These are phyloP conservation scores for Zingel zingel DNA, from an alignment of 2,113 vertebrate species.

Conservation along the genomic window DNA sequence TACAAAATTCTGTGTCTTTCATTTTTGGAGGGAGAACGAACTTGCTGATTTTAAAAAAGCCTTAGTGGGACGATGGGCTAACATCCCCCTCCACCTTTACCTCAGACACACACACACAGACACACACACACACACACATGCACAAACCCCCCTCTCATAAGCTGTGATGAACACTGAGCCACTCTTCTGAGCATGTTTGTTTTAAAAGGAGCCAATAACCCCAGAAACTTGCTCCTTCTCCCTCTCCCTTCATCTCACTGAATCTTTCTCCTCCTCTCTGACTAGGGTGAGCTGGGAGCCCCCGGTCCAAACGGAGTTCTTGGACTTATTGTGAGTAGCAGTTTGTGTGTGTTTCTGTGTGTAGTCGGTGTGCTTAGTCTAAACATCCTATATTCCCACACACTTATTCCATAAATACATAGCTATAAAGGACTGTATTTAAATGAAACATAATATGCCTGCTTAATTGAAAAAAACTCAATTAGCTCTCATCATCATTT, in stretches of 20 bases:
- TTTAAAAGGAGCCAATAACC: slow-evolving; percentile 80
- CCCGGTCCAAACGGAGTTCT: slow-evolving; percentile 95
- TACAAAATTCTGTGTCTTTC: background rate
- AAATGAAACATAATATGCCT: slow-evolving; percentile 43
- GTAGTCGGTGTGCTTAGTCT: background rate
- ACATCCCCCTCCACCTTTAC: slow-evolving; percentile 51
- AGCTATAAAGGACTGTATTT: slow-evolving; percentile 21
- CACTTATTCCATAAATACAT: slow-evolving; percentile 24
- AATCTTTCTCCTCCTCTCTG: slow-evolving; percentile 74
- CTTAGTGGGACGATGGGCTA: slow-evolving; percentile 43
- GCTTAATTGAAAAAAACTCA: slow-evolving; percentile 21
- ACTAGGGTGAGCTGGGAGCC: slow-evolving; percentile 93
- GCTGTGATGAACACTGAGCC: slow-evolving; percentile 74
- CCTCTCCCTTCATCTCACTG: slow-evolving; percentile 78
- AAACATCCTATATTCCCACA: slow-evolving; percentile 25
- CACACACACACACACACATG: slow-evolving; percentile 10
- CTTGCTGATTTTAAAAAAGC: slow-evolving; percentile 43
- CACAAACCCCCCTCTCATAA: slow-evolving; percentile 66
- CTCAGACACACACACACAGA: slow-evolving; percentile 27
- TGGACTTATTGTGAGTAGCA: slow-evolving; percentile 95
- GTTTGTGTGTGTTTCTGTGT: slow-evolving; percentile 24
- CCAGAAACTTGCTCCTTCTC: slow-evolving; percentile 80
- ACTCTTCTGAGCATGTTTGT: slow-evolving; percentile 83
- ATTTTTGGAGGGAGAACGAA: slow-evolving; percentile 24
- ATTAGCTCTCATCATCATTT: slow-evolving; percentile 35